Evolutionary conservation across 64 coral and sea anemone genomes (phyloP), one percentile per base, ranked within the genome.

Genomic region (Montipora capricornis): DNA sequence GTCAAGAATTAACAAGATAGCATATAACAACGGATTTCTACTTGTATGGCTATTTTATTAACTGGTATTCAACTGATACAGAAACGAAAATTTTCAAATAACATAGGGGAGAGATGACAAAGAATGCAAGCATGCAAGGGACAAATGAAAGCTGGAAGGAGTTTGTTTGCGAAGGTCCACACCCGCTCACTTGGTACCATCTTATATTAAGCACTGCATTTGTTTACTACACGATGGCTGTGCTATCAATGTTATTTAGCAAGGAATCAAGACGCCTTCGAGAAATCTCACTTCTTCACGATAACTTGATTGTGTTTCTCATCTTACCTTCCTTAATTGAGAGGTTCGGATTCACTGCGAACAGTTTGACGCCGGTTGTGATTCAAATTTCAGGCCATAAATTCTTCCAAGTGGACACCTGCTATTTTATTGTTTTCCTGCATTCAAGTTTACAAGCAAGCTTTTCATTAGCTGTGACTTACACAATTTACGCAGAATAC

Each of bases 281-380:
- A n/a, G 60, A 69, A 84, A 69, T 84, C 44, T 84, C 81, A 9
- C 60, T 69, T 84, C 62, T 84, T 84, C 81, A 84, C 17, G 81
- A 84, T 19, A 69, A 84, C 2, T 10, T 84, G 1, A 20, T 84
- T 8, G 10, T 84, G 13, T 84, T 62, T 46, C 66, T 84, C 14
- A 49, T 84, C 26, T 84, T 84, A 1, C 62, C 81, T 70, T 69
- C 61, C 1, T 84, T 68, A 61, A 5, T 84, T 8, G 81, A 84
- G 8, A 68, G 81, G 81, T 47, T 70, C 19, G 37, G 15, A 17
- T 19, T 49, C 16, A 6, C 61, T 49, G 29, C 53, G 53, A 57
- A 84, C 11, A 69, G 17, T 49, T 84, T 61, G 14, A 47, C 60
- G 6, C 1, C 12, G n/a, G 10, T 44, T 8, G 61, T 19, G 44